Evolutionary conservation across 2,888 invertebrate species (phyloP).

Genomic region (Galerucella pusilla): DNA sequence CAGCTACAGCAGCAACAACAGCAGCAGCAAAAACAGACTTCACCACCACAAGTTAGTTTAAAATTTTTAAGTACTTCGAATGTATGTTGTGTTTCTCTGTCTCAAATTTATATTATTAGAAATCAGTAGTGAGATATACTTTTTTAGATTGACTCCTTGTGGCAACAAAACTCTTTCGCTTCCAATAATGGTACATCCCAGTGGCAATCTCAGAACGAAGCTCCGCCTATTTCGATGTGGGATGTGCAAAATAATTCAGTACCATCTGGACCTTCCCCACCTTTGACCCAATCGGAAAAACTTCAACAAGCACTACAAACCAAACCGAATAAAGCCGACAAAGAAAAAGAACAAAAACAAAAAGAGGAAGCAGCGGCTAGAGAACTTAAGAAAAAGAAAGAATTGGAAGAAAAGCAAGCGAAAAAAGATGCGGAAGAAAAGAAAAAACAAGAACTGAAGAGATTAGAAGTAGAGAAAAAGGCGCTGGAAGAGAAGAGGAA

Average conservation of each 20-base stretch:
- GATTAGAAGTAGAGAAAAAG: conserved; percentile 68
- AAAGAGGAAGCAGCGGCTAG: conserved; percentile 63
- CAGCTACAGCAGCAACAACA: conserved; percentile 66
- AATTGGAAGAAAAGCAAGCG: conserved; percentile 64
- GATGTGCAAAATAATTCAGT: conserved; percentile 52
- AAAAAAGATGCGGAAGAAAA: conserved; percentile 68
- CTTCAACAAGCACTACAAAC: conserved; percentile 40
- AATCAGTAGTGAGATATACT: conserved; percentile 12
- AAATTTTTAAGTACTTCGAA: neutral
- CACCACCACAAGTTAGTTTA: conserved; percentile 48
- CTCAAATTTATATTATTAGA: too few relatives aligned
- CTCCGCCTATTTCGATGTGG: conserved; percentile 60
- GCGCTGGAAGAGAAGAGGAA: conserved; percentile 67
- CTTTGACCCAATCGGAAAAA: conserved; percentile 45
- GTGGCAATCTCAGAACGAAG: conserved; percentile 54
- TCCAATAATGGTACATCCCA: conserved; percentile 49
- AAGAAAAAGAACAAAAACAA: conserved; percentile 48
- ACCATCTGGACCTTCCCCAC: conserved; percentile 35
- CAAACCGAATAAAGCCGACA: conserved; percentile 47
- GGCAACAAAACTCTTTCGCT: conserved; percentile 61
- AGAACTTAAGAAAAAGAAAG: conserved; percentile 66
- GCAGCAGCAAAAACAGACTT: conserved; percentile 58
- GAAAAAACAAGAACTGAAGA: conserved; percentile 66
- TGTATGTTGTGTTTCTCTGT: too few relatives aligned
- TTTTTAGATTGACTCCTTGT: conserved; percentile 56